Base-by-base conservation (phyloP, 1,140 invertebrate species). In the Melanaphis sacchari region DNA sequence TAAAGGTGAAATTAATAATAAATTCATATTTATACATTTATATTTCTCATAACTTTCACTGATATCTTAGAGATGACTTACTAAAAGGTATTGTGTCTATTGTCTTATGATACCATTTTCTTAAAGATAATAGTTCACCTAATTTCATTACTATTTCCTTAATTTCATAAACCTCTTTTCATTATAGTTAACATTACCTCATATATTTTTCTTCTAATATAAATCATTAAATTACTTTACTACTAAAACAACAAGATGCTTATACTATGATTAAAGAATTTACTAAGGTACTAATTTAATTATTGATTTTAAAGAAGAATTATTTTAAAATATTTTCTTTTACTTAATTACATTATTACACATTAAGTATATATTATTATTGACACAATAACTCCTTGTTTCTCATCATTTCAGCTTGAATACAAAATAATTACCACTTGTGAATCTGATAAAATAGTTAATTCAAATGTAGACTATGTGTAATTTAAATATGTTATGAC, bases 1-100 rank as follows among this genome's bases (percentile, higher is more conserved):
- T 7, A 96, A 96, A 94, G 97, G 98, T 97, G 95, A 96, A 96
- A 95, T 54, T 76, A 41, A 93, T 85, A 43, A 93, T 85, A 40
- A 1, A 46, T 40, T 87, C 41, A 46, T 89, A 46, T n/a, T 87
- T 88, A 49, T 49, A 49, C 46, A 49, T 88, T 43, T 43, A 31
- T n/a, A 18, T 21, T 43, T 5, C 0, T 15, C 18, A 85, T 40
- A 24, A 84, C 8, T 38, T 82, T 36, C 9, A 4, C 4, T 8
- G 31, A 40, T 84, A 84, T 84, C 6, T 76, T 76, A 5, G 5
- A 76, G 4, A 40, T 41, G 38, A 41, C 82, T 24, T 31, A 84
- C 38, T 76, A 15, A 66, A 66, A n/a, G 31, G 1, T 66, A n/a
- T n/a, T n/a, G 15, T 66, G 15, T n/a, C 1, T 49, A 49, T 9